phyloP scores from a whole-genome alignment of 2,888 invertebrate genomes.

The Pherbina coryleti region DNA sequence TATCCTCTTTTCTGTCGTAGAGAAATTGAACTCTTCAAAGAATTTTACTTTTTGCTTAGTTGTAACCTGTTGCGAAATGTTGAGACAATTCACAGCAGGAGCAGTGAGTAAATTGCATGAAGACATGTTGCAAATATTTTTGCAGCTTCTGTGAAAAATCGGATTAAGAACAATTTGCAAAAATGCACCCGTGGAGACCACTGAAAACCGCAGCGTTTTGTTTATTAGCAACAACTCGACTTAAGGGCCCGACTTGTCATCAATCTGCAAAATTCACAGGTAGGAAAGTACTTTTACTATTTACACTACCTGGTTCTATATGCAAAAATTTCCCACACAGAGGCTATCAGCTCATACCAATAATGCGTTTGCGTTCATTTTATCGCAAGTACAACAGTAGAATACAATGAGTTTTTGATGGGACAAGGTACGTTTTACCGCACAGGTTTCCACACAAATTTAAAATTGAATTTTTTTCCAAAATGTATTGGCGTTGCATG shows the following conservation, averaged over 20 bases:
- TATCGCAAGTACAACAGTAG: no score
- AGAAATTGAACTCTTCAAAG: background rate
- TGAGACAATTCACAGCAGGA: slow-evolving; percentile 14
- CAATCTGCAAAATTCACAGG: background rate
- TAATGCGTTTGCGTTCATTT: no score
- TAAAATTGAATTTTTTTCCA: no score
- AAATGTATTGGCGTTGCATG: no score
- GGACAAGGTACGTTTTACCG: no score
- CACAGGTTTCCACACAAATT: no score
- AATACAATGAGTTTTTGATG: no score
- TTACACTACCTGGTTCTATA: no score
- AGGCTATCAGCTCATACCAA: no score
- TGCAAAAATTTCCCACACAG: no score
- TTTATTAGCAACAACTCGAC: background rate
- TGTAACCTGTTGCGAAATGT: background rate
- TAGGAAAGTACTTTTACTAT: no score
- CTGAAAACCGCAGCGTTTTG: slow-evolving; percentile 4
- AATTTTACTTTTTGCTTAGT: background rate
- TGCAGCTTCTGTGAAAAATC: background rate
- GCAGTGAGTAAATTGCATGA: background rate
- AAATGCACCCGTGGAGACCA: slow-evolving; percentile 1
- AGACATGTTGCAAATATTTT: background rate
- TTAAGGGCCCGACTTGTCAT: background rate
- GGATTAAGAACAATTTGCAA: background rate
- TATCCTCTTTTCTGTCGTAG: background rate